Evolutionary conservation across 1,140 invertebrate genomes (phyloP), one percentile per base, ranked within the genome.

Genomic region (Maconellicoccus hirsutus): DNA sequence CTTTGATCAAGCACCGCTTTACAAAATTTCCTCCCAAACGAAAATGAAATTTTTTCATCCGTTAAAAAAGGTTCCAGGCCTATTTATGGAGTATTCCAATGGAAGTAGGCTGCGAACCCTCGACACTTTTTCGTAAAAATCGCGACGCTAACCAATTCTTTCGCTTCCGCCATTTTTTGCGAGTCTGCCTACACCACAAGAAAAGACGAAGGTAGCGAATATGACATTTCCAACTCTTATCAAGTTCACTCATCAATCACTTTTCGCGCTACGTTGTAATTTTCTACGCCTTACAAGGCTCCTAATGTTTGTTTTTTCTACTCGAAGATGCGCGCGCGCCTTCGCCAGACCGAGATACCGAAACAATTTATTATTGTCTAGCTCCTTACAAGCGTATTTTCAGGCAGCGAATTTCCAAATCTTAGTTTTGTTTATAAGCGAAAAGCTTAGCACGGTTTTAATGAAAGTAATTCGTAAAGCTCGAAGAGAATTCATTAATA

Each of bases 221-320:
- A 52, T 52, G 42, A 52, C 42, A 52, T 52, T 19, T 52, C 42
- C 42, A 52, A 52, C 42, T 52, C 42, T 52, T 52, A 52, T 52
- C 42, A 52, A 52, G 42, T 52, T 52, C 42, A 52, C 42, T 52
- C 42, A 52, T 52, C 42, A 52, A 52, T 52, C 42, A 52, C 42
- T 52, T 52, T 52, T 52, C 42, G 6, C n/a, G 42, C 42, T 16
- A 52, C 42, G 42, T 52, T 52, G 42, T 52, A 16, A 52, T 52
- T 52, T 33, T 52, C 6, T 52, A 52, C 42, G 42, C 42, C 42
- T 52, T 52, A 52, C 42, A 52, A 52, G 42, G 42, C 42, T 52
- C 6, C n/a, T 52, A 52, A 52, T 52, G 42, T 52, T 52, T 52
- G n/a, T 52, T 19, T 52, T 52, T 19, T 52, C 16, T 16, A 14